Base-by-base conservation (phyloP, 2,797 vertebrate genomes). In the Megalops cyprinoides region DNA sequence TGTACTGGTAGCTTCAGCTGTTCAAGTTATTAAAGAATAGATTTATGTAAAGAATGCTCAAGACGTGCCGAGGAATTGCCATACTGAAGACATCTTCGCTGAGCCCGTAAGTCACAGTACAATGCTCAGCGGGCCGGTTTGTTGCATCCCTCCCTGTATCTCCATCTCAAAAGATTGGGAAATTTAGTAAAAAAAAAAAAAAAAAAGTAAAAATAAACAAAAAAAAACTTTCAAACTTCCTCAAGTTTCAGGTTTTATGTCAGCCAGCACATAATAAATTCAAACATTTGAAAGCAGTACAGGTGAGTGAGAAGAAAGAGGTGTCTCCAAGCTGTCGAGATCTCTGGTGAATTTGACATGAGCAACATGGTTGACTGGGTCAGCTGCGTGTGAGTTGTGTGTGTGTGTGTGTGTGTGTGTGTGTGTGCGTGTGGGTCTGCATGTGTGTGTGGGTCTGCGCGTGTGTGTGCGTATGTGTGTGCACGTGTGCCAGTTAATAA, bases 271-370 rank as follows among this genome's bases (percentile, higher is more conserved):
- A 34, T 37, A 65, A 77, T 48, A 25, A 80, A 67, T 78, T 71
- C 56, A 73, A 42, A 73, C 49, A 37, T 48, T 53, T 73, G 14
- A 65, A 62, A 8, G 14, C 18, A 46, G 25, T 44, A 60, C 69
- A 81, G 79, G 73, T 74, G 79, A 78, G 79, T 39, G 78, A 62
- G 62, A 65, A 80, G 78, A 56, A 62, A 46, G 34, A 42, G 20
- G 34, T 1, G 0, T 49, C 76, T 76, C 39, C 34, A 62, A 83
- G 79, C 79, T 82, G 80, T 77, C 87, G 82, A 80, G 71, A 79
- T 55, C 48, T 65, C 58, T 76, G 9, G 48, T 31, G 12, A 18
- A 53, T 58, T 56, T 82, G 84, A 82, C 79, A 67, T 46, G 79
- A 62, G 55, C 1, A 37, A 77, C 82, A 81, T 25, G 67, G 83